Conservation (phyloP, 2,113 vertebrate species). For the Nyctereutes procyonoides region DNA sequence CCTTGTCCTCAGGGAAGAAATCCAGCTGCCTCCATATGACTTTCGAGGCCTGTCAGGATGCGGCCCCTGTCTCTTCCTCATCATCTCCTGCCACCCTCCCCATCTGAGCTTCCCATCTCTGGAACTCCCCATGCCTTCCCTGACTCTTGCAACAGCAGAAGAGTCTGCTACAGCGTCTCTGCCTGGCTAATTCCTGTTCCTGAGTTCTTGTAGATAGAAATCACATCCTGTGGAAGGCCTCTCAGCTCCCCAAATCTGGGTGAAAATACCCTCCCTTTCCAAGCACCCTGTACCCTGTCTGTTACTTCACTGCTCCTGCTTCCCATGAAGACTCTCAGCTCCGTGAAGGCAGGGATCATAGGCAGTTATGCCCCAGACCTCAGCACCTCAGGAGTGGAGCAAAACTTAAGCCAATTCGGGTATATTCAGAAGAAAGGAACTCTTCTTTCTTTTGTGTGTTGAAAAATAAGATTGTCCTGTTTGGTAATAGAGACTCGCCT, state of each 20-base stretch:
- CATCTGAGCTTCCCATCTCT: background rate
- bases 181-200: background rate
- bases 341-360: background rate
- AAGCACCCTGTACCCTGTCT: background rate
- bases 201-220: background rate
- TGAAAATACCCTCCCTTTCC: background rate
- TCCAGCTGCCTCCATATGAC: background rate
- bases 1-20: background rate
- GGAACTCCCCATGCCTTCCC: no score
- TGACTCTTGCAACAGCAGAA: background rate
- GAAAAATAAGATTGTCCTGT: conserved; percentile 26
- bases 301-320: background rate
- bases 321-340: background rate
- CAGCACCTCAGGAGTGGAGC: background rate
- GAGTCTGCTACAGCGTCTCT: background rate
- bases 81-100: background rate
- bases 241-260: background rate
- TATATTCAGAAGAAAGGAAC: background rate
- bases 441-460: background rate
- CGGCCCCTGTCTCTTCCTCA: background rate
- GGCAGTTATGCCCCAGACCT: background rate
- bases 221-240: background rate
- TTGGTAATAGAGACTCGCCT: background rate
- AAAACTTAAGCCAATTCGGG: background rate
- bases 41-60: background rate